Conservation (phyloP, 1,140 invertebrate species). For the Ylistrum balloti region DNA sequence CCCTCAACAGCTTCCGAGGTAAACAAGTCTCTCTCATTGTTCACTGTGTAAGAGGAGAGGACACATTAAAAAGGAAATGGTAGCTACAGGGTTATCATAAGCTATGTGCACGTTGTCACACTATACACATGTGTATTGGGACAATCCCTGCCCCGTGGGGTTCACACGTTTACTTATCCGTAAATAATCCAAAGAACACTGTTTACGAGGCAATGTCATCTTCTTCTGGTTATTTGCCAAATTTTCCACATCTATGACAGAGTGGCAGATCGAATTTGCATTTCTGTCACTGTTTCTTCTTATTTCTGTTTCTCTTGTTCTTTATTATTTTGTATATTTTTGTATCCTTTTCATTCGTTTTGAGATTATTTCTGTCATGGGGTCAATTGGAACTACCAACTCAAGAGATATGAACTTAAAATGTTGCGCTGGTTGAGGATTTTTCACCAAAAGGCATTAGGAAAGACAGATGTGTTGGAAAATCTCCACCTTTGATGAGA, state of each 20-base stretch:
- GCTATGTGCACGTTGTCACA: neutral
- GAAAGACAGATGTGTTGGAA: no score
- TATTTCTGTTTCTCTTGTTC: no score
- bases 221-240: neutral
- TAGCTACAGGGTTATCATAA: neutral
- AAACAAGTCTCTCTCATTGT: neutral
- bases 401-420: no score
- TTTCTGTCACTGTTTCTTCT: no score
- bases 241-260: neutral
- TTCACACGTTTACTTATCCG: neutral
- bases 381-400: no score
- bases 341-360: no score
- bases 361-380: no score
- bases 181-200: neutral
- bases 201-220: neutral
- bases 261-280: no score
- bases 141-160: neutral
- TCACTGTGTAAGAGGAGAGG: neutral
- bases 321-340: no score
- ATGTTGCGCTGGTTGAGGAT: no score
- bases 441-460: no score
- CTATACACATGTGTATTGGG: neutral
- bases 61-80: conserved; percentile 7
- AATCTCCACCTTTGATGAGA: no score
- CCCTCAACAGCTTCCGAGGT: neutral